Evolutionary conservation across 2,888 invertebrate genomes (phyloP).

Genomic region (Ellobium chinense): DNA sequence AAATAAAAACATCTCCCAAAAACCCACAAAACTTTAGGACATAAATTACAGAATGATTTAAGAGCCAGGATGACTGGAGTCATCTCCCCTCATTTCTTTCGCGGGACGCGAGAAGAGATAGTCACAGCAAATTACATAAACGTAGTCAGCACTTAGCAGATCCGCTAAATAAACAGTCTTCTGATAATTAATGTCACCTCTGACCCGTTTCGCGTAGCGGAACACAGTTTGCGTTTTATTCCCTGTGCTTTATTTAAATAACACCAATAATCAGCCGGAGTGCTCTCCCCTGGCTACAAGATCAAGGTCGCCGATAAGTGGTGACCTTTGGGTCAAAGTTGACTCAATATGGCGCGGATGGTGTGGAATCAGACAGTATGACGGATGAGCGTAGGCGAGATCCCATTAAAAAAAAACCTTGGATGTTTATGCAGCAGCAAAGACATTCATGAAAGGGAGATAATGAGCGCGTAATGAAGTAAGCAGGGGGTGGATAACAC

Average conservation of each 20-base stretch:
- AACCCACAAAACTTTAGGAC: no score
- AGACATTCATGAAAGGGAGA: not conserved
- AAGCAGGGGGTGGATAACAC: not conserved
- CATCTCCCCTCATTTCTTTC: not conserved
- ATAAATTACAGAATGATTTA: no score
- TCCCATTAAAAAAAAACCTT: not conserved
- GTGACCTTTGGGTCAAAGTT: slow-evolving; percentile 17
- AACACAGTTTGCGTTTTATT: not conserved
- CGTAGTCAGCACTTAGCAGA: not conserved
- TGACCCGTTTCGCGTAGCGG: not conserved
- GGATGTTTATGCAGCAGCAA: not conserved
- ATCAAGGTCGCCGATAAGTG: slow-evolving; percentile 5
- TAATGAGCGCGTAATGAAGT: not conserved
- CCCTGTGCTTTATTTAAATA: not conserved
- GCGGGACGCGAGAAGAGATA: not conserved
- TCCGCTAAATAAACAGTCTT: slow-evolving; percentile 26
- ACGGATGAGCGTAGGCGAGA: not conserved
- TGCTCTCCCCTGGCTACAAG: slow-evolving; percentile 4
- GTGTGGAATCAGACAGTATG: slow-evolving; percentile 13
- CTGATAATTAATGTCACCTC: slow-evolving; percentile 31
- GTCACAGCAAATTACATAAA: slow-evolving; percentile 21
- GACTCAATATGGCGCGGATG: slow-evolving; percentile 12
- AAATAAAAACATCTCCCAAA: no score
- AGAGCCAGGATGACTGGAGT: not conserved
- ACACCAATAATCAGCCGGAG: slow-evolving; percentile 4